A percentile compares a stretch with the other conserved stretches of the same genome.
phyloP scores from a whole-genome alignment of 2,797 vertebrate genomes.

The Chiloscyllium punctatum region DNA sequence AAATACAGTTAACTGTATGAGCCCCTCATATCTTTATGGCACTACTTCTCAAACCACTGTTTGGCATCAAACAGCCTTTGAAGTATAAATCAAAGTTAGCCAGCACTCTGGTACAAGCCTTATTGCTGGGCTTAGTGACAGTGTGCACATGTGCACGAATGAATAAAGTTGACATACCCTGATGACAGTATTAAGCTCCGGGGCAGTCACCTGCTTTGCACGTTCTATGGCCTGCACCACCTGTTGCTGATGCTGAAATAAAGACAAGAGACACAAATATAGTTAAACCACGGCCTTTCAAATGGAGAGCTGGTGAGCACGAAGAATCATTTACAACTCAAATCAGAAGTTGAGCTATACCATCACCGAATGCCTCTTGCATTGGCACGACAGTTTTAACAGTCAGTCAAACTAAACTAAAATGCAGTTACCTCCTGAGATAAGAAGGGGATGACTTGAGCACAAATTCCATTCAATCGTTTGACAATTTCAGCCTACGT shows the following conservation, averaged over 20 bases:
- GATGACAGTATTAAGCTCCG: constrained; percentile 98
- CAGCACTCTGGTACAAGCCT: background rate
- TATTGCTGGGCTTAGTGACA: background rate
- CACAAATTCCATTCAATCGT: constrained; percentile 92
- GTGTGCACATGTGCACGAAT: background rate
- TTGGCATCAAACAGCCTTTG: background rate
- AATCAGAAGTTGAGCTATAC: constrained; percentile 45
- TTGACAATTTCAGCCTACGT: constrained; percentile 91
- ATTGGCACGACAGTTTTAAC: background rate
- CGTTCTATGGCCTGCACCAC: constrained; percentile 92
- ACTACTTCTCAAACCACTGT: background rate
- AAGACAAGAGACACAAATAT: constrained; percentile 39
- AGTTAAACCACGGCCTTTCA: background rate
- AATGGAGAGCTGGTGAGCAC: background rate
- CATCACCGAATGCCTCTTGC: background rate
- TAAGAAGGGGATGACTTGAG: constrained; percentile 93
- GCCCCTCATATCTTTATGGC: too few species aligned
- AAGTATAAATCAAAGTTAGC: background rate
- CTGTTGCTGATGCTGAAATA: constrained; percentile 90
- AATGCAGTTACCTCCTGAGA: constrained; percentile 81
- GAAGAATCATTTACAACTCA: background rate
- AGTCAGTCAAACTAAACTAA: background rate
- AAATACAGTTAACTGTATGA: too few species aligned
- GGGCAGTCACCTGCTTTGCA: constrained; percentile 94
- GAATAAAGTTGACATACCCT: constrained; percentile 67